These are phyloP conservation scores for Sycophila sp. DNA, from an alignment of 1,140 invertebrate genomes.

Conservation along the genomic window DNA sequence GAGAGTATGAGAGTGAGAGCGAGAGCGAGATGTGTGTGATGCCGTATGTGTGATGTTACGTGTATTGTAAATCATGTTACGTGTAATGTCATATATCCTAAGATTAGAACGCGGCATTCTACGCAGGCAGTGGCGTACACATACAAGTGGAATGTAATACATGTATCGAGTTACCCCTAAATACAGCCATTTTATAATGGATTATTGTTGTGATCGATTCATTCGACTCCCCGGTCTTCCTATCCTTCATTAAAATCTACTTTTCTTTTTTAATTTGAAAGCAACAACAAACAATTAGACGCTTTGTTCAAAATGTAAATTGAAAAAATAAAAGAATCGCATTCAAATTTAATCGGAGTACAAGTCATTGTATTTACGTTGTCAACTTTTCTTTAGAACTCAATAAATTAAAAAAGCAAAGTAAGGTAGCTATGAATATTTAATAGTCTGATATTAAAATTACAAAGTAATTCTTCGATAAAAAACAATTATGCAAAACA, in stretches of 20 bases:
- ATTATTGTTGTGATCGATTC: constrained; percentile 28
- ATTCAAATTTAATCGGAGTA: too few relatives aligned
- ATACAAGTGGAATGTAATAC: constrained; percentile 62
- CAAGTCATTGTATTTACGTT: too few relatives aligned
- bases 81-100: constrained; percentile 61
- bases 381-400: too few relatives aligned
- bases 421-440: too few relatives aligned
- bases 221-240: background rate
- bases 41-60: constrained; percentile 62
- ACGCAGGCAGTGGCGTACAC: constrained; percentile 51
- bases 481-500: too few relatives aligned
- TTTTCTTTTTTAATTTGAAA: too few relatives aligned
- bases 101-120: constrained; percentile 56
- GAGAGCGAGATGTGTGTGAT: constrained; percentile 41
- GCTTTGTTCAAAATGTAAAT: too few relatives aligned
- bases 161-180: constrained; percentile 64
- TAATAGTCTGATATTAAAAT: too few relatives aligned
- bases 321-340: too few relatives aligned
- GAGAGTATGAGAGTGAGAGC: constrained; percentile 40
- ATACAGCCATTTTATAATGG: constrained; percentile 68
- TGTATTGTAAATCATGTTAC: constrained; percentile 63
- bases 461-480: too few relatives aligned
- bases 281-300: too few relatives aligned
- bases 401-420: too few relatives aligned
- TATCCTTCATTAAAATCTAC: background rate